phyloP scores from a whole-genome alignment of 2,797 vertebrate species.

The Paratrypauchen microcephalus region DNA sequence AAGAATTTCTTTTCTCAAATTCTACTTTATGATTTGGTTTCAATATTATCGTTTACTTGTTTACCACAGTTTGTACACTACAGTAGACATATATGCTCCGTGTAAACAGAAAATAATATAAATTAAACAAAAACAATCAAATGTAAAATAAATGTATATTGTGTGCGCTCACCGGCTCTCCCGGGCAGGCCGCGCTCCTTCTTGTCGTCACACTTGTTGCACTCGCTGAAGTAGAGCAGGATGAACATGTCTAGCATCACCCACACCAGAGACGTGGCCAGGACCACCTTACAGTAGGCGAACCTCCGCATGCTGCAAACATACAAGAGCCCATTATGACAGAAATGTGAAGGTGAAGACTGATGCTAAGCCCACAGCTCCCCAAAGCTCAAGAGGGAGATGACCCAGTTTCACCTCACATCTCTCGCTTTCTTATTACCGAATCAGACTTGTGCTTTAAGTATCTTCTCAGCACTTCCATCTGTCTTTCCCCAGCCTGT shows the following conservation, averaged over 20 bases:
- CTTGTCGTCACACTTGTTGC: constrained; percentile 96
- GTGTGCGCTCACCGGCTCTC: constrained; percentile 82
- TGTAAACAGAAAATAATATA: too few relatives aligned
- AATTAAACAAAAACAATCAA: too few relatives aligned
- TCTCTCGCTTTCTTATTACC: constrained; percentile 15
- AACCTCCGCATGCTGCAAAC: constrained; percentile 83
- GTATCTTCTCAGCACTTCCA: constrained; percentile 20
- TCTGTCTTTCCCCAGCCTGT: constrained; percentile 29
- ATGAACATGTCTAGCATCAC: constrained; percentile 99
- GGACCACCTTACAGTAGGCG: constrained; percentile 94
- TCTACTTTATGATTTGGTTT: too few relatives aligned
- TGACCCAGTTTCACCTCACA: constrained; percentile 16
- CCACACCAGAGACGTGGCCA: constrained; percentile 99
- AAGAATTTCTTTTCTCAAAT: too few relatives aligned
- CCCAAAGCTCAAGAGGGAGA: constrained; percentile 23
- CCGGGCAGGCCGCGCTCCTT: constrained; percentile 92
- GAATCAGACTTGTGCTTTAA: constrained; percentile 19
- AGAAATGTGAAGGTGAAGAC: constrained; percentile 13
- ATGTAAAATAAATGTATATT: too few relatives aligned
- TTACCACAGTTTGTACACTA: too few relatives aligned
- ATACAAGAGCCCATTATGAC: constrained; percentile 12
- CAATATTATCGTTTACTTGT: too few relatives aligned
- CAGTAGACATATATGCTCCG: too few relatives aligned
- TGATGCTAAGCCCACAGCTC: constrained; percentile 29
- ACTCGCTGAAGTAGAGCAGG: constrained; percentile 87